Conservation (phyloP, 2,888 invertebrate species). For the Euphydryas editha region DNA sequence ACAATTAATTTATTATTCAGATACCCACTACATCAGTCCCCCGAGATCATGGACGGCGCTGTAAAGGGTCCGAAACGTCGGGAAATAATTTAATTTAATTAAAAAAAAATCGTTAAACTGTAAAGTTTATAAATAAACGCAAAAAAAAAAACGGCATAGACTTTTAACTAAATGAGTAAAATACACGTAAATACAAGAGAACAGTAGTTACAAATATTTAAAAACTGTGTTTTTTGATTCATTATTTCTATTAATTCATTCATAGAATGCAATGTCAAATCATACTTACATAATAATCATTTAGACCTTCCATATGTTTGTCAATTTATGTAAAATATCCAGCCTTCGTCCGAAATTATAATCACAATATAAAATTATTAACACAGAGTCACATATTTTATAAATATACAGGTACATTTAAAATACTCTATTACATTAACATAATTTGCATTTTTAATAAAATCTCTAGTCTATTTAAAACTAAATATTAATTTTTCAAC, state of each 20-base stretch:
- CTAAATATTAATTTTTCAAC: too few species aligned
- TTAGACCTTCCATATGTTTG: slow-evolving; percentile 40
- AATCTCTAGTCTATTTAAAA: too few species aligned
- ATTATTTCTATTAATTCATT: slow-evolving; percentile 28
- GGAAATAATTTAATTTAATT: too few species aligned
- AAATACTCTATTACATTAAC: slow-evolving; percentile 28
- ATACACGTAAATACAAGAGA: not conserved
- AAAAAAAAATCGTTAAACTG: too few species aligned
- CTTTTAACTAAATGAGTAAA: too few species aligned
- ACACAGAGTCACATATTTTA: slow-evolving; percentile 39
- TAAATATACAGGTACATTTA: slow-evolving; percentile 39
- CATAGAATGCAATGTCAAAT: slow-evolving; percentile 41
- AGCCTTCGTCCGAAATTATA: slow-evolving; percentile 31
- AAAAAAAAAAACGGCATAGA: too few species aligned
- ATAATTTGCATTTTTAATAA: slow-evolving; percentile 3
- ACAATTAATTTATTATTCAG: too few species aligned
- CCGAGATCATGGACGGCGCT: too few species aligned
- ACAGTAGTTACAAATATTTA: not conserved
- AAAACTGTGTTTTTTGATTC: not conserved
- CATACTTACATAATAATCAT: slow-evolving; percentile 33
- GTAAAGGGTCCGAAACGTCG: too few species aligned
- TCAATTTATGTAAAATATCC: slow-evolving; percentile 19
- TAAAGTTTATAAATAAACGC: too few species aligned
- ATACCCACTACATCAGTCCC: too few species aligned
- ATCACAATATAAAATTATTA: slow-evolving; percentile 22